A percentile compares a stretch with the other conserved stretches of the same genome.
Conservation (phyloP, 2,888 invertebrate species). For the Pseudanteris insignis region DNA sequence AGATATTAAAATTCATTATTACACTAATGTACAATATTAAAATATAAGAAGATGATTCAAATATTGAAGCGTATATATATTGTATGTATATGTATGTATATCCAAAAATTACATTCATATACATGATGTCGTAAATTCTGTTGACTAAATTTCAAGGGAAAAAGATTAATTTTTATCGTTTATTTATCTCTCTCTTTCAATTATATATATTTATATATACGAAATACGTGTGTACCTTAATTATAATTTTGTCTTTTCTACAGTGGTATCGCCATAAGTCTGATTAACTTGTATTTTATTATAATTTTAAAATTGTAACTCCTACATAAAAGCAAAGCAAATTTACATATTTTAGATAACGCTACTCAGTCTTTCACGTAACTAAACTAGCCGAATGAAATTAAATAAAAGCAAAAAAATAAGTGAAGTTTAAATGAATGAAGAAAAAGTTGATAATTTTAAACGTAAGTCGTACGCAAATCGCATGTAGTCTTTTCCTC, state of each 20-base stretch:
- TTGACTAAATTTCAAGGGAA: conserved; percentile 9
- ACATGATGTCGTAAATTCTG: conserved; percentile 11
- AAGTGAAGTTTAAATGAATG: conserved; percentile 24
- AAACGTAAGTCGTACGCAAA: conserved; percentile 45
- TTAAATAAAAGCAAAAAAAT: conserved; percentile 6
- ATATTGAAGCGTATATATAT: no score
- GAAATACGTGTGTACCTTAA: conserved; percentile 31
- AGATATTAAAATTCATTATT: not conserved
- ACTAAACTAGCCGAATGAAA: conserved; percentile 38
- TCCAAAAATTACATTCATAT: no score
- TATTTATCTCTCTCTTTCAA: conserved; percentile 20
- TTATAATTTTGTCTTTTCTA: conserved; percentile 33
- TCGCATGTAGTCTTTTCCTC: conserved; percentile 52
- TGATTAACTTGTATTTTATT: conserved; percentile 38
- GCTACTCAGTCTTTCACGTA: conserved; percentile 40
- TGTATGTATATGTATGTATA: no score
- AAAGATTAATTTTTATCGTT: conserved; percentile 7
- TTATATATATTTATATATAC: conserved; percentile 2
- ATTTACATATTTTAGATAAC: conserved; percentile 34
- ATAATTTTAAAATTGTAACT: conserved; percentile 35
- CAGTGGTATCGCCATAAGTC: conserved; percentile 30
- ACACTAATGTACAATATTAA: no score
- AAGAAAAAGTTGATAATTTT: conserved; percentile 22
- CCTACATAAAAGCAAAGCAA: conserved; percentile 25
- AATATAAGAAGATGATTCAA: no score